Conservation (phyloP, 2,797 vertebrate species). For the Rachycentron canadum region DNA sequence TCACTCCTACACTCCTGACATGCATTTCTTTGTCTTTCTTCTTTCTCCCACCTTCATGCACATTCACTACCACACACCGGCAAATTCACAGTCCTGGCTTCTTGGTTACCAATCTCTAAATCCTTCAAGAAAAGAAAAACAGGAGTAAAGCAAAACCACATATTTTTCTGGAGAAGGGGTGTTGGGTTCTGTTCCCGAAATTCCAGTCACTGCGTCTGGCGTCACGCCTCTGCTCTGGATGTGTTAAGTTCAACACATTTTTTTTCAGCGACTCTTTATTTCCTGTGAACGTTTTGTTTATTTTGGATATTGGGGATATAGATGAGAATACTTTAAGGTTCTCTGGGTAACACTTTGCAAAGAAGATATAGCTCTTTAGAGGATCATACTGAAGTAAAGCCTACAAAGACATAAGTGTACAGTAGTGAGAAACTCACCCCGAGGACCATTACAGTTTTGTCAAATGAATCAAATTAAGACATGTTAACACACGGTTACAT, state of each 20-base stretch:
- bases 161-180: slow-evolving; percentile 40
- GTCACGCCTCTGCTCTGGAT: slow-evolving; percentile 35
- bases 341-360: slow-evolving; percentile 14
- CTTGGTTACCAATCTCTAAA: slow-evolving; percentile 31
- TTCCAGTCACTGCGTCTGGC: slow-evolving; percentile 47
- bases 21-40: slow-evolving; percentile 39
- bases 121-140: slow-evolving; percentile 3
- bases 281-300: slow-evolving; percentile 11
- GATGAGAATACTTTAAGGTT: background rate
- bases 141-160: slow-evolving; percentile 42
- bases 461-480: slow-evolving; percentile 27
- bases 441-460: slow-evolving; percentile 14
- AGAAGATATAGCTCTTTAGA: slow-evolving; percentile 27
- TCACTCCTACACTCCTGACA: slow-evolving; percentile 46
- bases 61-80: slow-evolving; percentile 19
- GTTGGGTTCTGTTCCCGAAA: slow-evolving; percentile 59
- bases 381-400: slow-evolving; percentile 23
- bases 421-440: background rate
- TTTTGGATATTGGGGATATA: background rate
- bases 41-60: slow-evolving; percentile 32
- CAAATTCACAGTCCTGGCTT: slow-evolving; percentile 10
- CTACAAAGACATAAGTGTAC: slow-evolving; percentile 20
- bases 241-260: slow-evolving; percentile 28
- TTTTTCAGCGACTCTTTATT: slow-evolving; percentile 6
- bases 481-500: slow-evolving; percentile 2